Evolutionary conservation across 2,797 vertebrate genomes (phyloP), one percentile per base, ranked within the genome.

Genomic region (Catostomus latipinnis): DNA sequence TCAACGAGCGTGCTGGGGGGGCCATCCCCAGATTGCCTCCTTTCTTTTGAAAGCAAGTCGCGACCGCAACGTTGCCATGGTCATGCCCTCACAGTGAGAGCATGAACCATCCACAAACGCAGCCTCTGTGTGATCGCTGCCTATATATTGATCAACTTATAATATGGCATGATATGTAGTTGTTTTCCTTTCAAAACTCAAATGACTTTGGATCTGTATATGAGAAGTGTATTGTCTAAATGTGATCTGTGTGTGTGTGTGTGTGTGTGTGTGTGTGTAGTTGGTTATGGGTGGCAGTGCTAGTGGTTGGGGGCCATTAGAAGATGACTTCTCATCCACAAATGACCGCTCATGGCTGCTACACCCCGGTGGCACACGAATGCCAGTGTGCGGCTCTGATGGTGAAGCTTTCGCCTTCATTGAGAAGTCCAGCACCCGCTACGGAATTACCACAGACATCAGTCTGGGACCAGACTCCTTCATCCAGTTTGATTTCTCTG

Each of bases 331-430:
- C 88, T 95, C 94, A 69, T 95, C 91, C 1, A 91, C 96, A 46
- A 96, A 99, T 13, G 95, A 94, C 0, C 96, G 94, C 67, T 98
- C 97, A 6, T 99, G 98, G 98, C 93, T 99, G 75, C 97, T 99
- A 13, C 96, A 98, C 88, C 98, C 98, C 0, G 98, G 98, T 6
- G 98, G 97, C 48, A 99, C 97, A 10, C 94, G 96, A 52, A 99
- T 99, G 97, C 96, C 98, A 0, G 97, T 99, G 68, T 99, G 98
- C n/a, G 97, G 98, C 63, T 99, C 98, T 5, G 91, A 94, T 0
- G 98, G 98, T 0, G 95, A 98, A 10, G 98, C 98, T 6, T 96
- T 99, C 8, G 98, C 98, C 63, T 99, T 99, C 89, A 99, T 99
- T 5, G 98, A 99, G 89, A 99, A 99, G 89, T 98, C 98, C 58